Conservation (phyloP, 2,888 invertebrate species). For the Pollenia labialis region DNA sequence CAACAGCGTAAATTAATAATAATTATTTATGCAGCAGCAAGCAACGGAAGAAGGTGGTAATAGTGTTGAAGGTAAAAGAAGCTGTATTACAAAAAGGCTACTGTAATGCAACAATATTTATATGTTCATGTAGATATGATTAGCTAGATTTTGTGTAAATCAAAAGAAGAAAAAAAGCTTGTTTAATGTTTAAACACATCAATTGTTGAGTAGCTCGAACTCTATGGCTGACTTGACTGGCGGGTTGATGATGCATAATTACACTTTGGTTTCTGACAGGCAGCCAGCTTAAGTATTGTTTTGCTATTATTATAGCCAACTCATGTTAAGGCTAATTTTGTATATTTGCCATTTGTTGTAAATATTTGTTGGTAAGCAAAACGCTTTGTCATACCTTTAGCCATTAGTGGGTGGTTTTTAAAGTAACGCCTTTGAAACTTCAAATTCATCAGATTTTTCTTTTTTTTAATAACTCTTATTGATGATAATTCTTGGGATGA, state of each 20-base stretch:
- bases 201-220: slow-evolving; percentile 27
- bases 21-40: slow-evolving; percentile 70
- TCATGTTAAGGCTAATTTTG: slow-evolving; percentile 64
- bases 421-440: slow-evolving; percentile 67
- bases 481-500: slow-evolving; percentile 1
- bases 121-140: slow-evolving; percentile 35
- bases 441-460: not conserved
- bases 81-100: slow-evolving; percentile 57
- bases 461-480: slow-evolving; percentile 13
- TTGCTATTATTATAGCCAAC: slow-evolving; percentile 51
- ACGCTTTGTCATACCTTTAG: slow-evolving; percentile 61
- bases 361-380: slow-evolving; percentile 31
- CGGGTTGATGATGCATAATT: slow-evolving; percentile 66
- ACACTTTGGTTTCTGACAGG: slow-evolving; percentile 56
- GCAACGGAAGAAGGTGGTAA: slow-evolving; percentile 70
- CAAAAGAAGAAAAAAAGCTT: slow-evolving; percentile 27
- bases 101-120: slow-evolving; percentile 55
- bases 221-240: slow-evolving; percentile 27
- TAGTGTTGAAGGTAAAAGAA: slow-evolving; percentile 63
- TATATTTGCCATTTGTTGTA: slow-evolving; percentile 28
- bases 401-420: slow-evolving; percentile 72
- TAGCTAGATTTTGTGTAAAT: slow-evolving; percentile 63
- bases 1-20: slow-evolving; percentile 72
- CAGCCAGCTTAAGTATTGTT: slow-evolving; percentile 8
- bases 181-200: slow-evolving; percentile 57